These are phyloP conservation scores for Dusona sp. DNA, from an alignment of 2,888 invertebrate genomes.

Conservation along the genomic window DNA sequence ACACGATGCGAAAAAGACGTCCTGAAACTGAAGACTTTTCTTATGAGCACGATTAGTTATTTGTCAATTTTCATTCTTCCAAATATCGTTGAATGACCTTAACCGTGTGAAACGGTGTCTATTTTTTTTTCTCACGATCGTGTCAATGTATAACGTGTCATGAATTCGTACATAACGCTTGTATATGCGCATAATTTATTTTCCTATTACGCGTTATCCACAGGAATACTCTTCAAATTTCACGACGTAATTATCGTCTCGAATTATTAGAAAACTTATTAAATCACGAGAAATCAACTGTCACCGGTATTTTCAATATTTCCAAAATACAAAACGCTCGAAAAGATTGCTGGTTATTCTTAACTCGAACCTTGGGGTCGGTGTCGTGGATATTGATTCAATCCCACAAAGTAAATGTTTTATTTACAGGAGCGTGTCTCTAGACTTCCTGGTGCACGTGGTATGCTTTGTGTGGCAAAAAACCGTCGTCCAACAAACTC, in stretches of 20 bases:
- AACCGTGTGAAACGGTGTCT: slow-evolving; percentile 2
- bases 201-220: slow-evolving; percentile 2
- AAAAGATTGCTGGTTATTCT: not conserved
- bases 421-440: slow-evolving; percentile 22
- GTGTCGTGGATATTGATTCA: not conserved
- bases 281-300: not conserved
- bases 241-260: not conserved
- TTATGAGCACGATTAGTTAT: not conserved
- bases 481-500: slow-evolving; percentile 8
- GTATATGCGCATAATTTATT: slow-evolving; percentile 41
- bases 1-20: not conserved
- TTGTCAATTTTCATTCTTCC: not conserved
- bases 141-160: slow-evolving; percentile 32
- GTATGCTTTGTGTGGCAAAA: not conserved
- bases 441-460: slow-evolving; percentile 12
- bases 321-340: not conserved
- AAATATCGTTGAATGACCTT: not conserved
- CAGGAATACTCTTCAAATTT: not conserved
- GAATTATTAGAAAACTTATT: not conserved
- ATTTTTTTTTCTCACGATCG: slow-evolving; percentile 1
- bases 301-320: not conserved
- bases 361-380: too few species aligned
- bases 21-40: not conserved
- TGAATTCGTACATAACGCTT: slow-evolving; percentile 10
- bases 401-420: not conserved